Percentiles rank a stretch among this genome's conserved stretches.
Conservation (phyloP, 2,113 vertebrate genomes). For the Ranitomeya variabilis region DNA sequence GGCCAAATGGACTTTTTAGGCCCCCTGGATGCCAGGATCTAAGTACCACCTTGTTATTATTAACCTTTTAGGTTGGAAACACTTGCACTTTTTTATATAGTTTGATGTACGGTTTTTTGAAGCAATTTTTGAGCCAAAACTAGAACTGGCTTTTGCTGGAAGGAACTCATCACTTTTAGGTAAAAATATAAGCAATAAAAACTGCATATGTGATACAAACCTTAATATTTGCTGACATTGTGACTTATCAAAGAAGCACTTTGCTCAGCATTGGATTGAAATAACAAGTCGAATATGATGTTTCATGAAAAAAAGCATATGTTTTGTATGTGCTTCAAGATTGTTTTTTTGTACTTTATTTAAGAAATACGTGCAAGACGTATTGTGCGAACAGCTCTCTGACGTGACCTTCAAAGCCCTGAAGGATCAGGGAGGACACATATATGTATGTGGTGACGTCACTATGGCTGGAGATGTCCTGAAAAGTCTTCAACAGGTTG, state of each 20-base stretch:
- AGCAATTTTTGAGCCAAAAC: too few species aligned
- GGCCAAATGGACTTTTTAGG: too few species aligned
- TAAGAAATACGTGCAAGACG: conserved; percentile 97
- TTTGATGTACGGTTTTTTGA: too few species aligned
- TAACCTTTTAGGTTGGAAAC: too few species aligned
- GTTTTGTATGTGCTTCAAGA: not conserved
- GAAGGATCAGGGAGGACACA: conserved; percentile 90
- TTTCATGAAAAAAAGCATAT: not conserved
- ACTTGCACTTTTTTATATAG: too few species aligned
- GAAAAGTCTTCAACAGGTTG: conserved; percentile 89
- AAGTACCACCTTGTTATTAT: too few species aligned
- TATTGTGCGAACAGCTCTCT: conserved; percentile 90
- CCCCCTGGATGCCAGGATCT: too few species aligned
- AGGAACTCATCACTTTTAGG: too few species aligned
- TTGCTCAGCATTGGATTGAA: not conserved
- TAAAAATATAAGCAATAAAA: too few species aligned
- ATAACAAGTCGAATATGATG: not conserved
- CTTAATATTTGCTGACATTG: too few species aligned
- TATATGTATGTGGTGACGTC: conserved; percentile 96
- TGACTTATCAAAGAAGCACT: not conserved
- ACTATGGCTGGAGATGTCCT: conserved; percentile 97
- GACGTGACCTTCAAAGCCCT: conserved; percentile 84
- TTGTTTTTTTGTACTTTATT: not conserved
- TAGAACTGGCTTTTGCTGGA: too few species aligned
- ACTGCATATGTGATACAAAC: too few species aligned